These are phyloP conservation scores for Hipposideros larvatus DNA, from an alignment of 2,797 vertebrate species.

Conservation along the genomic window DNA sequence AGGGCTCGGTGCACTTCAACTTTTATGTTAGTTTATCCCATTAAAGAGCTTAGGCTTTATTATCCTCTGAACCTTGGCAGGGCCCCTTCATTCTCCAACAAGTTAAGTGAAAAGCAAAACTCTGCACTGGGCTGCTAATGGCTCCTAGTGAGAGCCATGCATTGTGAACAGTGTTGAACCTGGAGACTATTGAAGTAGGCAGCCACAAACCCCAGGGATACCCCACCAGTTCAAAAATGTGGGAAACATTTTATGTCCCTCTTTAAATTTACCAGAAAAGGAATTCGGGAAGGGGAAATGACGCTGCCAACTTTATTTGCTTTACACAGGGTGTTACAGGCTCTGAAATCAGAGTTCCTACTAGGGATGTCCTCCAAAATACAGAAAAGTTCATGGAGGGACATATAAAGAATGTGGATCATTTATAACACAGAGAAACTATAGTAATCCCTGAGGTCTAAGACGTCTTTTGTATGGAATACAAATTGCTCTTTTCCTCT, in stretches of 20 bases:
- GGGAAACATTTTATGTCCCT: neutral
- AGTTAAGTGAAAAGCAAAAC: constrained; percentile 80
- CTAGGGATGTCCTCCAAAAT: constrained; percentile 48
- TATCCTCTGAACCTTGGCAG: constrained; percentile 79
- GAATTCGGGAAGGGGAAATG: neutral
- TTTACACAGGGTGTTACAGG: neutral
- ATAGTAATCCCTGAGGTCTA: neutral
- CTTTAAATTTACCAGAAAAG: constrained; percentile 39
- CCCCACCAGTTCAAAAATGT: neutral
- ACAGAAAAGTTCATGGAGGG: constrained; percentile 24
- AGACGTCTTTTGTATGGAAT: neutral
- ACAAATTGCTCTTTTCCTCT: neutral
- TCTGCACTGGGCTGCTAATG: constrained; percentile 53
- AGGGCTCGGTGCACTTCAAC: constrained; percentile 71
- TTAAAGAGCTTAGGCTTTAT: constrained; percentile 83
- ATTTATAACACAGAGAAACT: constrained; percentile 52
- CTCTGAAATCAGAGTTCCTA: constrained; percentile 18
- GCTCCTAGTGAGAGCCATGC: constrained; percentile 28
- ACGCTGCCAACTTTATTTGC: neutral
- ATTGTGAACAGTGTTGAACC: constrained; percentile 14
- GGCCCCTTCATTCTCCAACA: constrained; percentile 77
- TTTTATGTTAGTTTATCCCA: constrained; percentile 81
- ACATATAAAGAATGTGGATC: neutral
- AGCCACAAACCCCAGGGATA: constrained; percentile 18
- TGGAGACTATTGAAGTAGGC: constrained; percentile 22